Conservation (phyloP, 2,888 invertebrate genomes). For the Gastracanthus pulcherrimus region DNA sequence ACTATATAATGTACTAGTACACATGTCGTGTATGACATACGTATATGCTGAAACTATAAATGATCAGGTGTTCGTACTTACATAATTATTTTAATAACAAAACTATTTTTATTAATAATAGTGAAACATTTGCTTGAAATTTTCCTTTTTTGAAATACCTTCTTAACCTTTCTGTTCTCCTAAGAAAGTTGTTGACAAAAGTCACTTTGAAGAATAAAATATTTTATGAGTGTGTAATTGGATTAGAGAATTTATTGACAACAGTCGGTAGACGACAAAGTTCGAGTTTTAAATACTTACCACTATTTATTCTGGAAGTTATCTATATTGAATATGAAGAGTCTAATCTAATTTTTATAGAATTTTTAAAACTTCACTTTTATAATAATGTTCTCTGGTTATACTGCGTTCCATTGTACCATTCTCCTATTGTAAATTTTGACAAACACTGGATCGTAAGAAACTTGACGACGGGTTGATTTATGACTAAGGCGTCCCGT, state of each 20-base stretch:
- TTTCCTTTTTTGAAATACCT: conserved; percentile 37
- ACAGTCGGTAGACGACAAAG: not conserved
- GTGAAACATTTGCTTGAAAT: not conserved
- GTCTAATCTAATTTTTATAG: not conserved
- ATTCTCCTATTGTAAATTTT: not conserved
- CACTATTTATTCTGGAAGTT: too few species aligned
- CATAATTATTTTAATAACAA: not conserved
- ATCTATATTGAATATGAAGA: too few species aligned
- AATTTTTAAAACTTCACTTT: not conserved
- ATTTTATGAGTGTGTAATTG: conserved; percentile 60
- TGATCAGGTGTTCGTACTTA: not conserved
- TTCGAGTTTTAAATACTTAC: too few species aligned
- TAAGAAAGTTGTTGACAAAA: conserved; percentile 65
- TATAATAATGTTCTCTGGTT: not conserved
- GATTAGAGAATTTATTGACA: conserved; percentile 31
- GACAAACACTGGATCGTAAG: not conserved
- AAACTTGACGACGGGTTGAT: not conserved
- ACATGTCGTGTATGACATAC: not conserved
- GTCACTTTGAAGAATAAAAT: conserved; percentile 64
- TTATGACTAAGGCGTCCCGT: not conserved
- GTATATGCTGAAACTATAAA: too few species aligned
- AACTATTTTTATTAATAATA: not conserved
- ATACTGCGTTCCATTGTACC: not conserved
- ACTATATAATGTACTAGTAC: too few species aligned
- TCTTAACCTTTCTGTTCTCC: conserved; percentile 59